These are phyloP conservation scores for Cryptocephalus primarius DNA, from an alignment of 2,888 invertebrate species.

Conservation along the genomic window DNA sequence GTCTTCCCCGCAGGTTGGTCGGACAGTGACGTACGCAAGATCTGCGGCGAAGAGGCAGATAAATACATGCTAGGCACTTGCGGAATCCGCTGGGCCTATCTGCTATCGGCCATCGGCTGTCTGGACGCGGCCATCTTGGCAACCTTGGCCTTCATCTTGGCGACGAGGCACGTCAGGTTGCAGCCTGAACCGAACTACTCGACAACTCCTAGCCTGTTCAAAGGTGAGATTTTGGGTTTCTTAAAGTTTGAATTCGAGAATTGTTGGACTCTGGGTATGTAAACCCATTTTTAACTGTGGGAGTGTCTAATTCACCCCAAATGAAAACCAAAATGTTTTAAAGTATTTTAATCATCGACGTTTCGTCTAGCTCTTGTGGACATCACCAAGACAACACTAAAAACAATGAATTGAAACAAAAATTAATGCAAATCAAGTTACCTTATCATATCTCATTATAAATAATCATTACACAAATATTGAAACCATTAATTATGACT, in stretches of 20 bases:
- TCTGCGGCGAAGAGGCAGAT: constrained; percentile 71
- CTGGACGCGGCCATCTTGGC: constrained; percentile 78
- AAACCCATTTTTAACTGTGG: too few species aligned
- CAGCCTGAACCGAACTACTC: constrained; percentile 70
- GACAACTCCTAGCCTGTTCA: constrained; percentile 47
- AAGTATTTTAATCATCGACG: too few species aligned
- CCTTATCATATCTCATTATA: too few species aligned
- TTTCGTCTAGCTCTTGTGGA: too few species aligned
- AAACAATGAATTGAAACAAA: too few species aligned
- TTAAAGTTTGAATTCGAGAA: neutral
- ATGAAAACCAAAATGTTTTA: too few species aligned
- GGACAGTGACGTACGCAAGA: constrained; percentile 66
- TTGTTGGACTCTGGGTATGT: too few species aligned
- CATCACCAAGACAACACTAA: too few species aligned
- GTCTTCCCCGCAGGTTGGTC: constrained; percentile 90
- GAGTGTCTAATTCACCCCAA: too few species aligned
- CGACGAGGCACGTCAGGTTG: constrained; percentile 75
- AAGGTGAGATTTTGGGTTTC: constrained; percentile 22
- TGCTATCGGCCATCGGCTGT: constrained; percentile 82
- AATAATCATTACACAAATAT: too few species aligned
- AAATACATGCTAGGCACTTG: constrained; percentile 73
- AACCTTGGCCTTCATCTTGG: constrained; percentile 85
- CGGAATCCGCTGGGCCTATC: constrained; percentile 86
- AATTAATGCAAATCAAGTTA: too few species aligned
- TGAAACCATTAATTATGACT: too few species aligned